phyloP scores from a whole-genome alignment of 2,113 vertebrate species.

The Merops nubicus region DNA sequence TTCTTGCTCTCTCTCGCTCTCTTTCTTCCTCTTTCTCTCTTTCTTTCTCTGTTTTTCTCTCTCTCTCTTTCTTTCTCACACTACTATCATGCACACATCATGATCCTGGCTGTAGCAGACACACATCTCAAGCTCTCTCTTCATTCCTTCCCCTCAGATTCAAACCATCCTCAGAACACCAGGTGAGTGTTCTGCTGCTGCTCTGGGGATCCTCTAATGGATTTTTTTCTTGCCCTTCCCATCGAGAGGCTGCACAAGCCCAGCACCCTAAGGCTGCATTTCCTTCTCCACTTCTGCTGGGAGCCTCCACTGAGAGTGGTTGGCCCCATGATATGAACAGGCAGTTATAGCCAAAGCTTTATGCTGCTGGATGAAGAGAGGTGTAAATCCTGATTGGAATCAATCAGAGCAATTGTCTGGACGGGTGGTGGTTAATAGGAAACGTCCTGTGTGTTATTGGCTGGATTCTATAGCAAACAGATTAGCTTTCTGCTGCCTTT shows the following conservation, averaged over 20 bases:
- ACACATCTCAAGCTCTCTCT: neutral
- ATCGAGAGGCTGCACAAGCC: neutral
- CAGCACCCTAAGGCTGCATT: neutral
- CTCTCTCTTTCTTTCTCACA: neutral
- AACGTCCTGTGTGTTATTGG: conserved; percentile 48
- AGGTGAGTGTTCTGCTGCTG: neutral
- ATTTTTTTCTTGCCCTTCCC: neutral
- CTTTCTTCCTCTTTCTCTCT: neutral
- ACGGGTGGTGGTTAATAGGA: conserved; percentile 43
- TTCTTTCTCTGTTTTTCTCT: accelerated
- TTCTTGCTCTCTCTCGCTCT: neutral
- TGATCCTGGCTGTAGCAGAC: neutral
- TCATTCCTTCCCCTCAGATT: neutral
- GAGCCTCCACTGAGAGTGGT: conserved; percentile 32
- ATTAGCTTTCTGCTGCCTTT: conserved; percentile 19
- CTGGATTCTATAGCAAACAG: neutral
- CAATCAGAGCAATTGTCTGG: conserved; percentile 55
- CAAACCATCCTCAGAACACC: neutral
- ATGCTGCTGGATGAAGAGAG: conserved; percentile 40
- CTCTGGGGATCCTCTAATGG: neutral
- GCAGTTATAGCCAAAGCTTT: conserved; percentile 8
- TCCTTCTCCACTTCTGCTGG: conserved; percentile 45
- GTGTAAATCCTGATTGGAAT: conserved; percentile 62
- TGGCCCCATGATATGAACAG: neutral
- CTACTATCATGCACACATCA: accelerated